Evolutionary conservation across 2,797 vertebrate genomes (phyloP).

Genomic region (Neoniphon sammara): DNA sequence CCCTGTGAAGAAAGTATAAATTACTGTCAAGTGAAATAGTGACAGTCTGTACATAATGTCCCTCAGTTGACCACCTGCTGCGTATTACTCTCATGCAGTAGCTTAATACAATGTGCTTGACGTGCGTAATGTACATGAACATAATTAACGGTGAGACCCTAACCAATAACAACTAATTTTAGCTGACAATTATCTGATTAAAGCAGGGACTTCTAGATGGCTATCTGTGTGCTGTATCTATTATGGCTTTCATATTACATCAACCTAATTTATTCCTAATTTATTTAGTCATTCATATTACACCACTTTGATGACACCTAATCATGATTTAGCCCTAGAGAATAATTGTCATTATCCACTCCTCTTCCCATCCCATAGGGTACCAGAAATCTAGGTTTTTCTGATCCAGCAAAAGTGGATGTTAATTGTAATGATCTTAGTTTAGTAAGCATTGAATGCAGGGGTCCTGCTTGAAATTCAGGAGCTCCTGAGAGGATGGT

Average conservation of each 20-base stretch:
- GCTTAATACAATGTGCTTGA: slow-evolving; percentile 13
- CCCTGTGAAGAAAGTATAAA: slow-evolving; percentile 12
- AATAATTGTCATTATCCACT: not conserved
- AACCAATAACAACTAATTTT: not conserved
- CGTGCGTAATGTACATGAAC: not conserved
- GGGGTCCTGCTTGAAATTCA: not conserved
- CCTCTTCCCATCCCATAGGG: not conserved
- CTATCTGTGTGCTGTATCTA: not conserved
- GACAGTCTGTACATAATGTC: slow-evolving; percentile 37
- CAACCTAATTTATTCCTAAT: slow-evolving; percentile 5
- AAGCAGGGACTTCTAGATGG: not conserved
- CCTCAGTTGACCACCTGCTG: slow-evolving; percentile 12
- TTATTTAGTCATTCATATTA: not conserved
- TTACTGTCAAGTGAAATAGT: not conserved
- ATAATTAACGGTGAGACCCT: not conserved
- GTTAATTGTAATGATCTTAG: not conserved
- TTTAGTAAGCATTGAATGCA: not conserved
- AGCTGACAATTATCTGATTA: not conserved
- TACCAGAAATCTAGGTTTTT: not conserved
- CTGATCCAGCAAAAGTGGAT: slow-evolving; percentile 1
- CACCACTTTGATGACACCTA: not conserved
- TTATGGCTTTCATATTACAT: not conserved
- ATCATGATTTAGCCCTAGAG: not conserved
- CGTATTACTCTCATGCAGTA: not conserved
- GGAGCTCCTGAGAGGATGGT: not conserved